Conservation (phyloP, 2,888 invertebrate species). For the Rotaria magnacalcarata region DNA sequence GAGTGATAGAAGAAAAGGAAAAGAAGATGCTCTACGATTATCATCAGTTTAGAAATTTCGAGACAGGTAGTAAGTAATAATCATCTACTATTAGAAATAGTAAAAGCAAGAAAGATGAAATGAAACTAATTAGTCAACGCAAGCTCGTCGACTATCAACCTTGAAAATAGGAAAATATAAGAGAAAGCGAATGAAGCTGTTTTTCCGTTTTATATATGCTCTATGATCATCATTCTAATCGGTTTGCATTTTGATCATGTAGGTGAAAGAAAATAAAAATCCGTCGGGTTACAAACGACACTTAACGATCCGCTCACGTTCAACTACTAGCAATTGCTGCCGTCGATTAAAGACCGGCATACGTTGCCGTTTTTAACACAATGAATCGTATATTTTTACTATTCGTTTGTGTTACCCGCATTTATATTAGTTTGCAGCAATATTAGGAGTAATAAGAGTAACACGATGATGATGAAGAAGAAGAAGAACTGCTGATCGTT, state of each 20-base stretch:
- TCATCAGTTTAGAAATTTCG: neutral
- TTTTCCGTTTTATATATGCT: neutral
- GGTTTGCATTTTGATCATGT: conserved; percentile 17
- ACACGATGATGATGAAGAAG: neutral
- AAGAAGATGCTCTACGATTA: neutral
- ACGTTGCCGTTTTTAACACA: neutral
- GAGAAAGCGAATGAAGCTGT: neutral
- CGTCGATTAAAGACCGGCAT: neutral
- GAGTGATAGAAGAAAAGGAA: neutral
- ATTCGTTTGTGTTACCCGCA: neutral
- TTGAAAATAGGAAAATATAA: neutral
- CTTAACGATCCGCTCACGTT: neutral
- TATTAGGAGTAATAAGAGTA: neutral
- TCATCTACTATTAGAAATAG: neutral
- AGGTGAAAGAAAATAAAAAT: neutral
- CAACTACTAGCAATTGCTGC: conserved; percentile 21
- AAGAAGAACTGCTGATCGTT: neutral
- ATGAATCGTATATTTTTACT: neutral
- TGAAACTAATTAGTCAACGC: conserved; percentile 2
- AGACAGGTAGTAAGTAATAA: conserved; percentile 1
- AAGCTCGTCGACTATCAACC: neutral
- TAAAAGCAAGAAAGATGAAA: conserved; percentile 1
- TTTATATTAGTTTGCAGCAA: neutral
- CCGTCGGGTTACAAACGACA: conserved; percentile 12
- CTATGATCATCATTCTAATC: neutral